phyloP scores from a whole-genome alignment of 92 coral and sea anemone genomes.

The Desmophyllum pertusum region DNA sequence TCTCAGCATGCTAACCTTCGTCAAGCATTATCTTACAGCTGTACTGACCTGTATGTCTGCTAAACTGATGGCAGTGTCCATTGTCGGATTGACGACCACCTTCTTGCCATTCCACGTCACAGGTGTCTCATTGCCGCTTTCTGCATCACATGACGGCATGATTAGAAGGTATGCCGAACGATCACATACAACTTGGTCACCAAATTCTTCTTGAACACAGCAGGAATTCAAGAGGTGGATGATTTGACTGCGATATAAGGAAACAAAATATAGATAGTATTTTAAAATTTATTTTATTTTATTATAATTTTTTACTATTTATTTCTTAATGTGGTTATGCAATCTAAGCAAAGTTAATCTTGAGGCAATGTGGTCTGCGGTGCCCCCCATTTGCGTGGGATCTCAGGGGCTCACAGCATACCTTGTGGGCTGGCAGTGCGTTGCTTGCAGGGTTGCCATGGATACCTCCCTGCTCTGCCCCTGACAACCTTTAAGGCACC shows the following conservation, averaged over 20 bases:
- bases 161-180: conserved; percentile 68
- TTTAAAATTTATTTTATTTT: background rate
- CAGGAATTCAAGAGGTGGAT: conserved; percentile 86
- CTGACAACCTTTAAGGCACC: too few relatives aligned
- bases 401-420: too few relatives aligned
- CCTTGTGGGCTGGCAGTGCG: too few relatives aligned
- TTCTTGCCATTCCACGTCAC: conserved; percentile 82
- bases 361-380: too few relatives aligned
- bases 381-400: too few relatives aligned
- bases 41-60: conserved; percentile 98
- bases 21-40: too few relatives aligned
- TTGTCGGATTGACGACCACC: conserved; percentile 72
- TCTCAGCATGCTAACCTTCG: too few relatives aligned
- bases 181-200: conserved; percentile 38
- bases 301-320: too few relatives aligned
- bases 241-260: conserved; percentile 60
- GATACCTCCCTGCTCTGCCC: too few relatives aligned
- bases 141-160: conserved; percentile 59
- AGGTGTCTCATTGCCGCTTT: conserved; percentile 60
- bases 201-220: conserved; percentile 81
- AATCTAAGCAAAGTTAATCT: too few relatives aligned
- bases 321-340: too few relatives aligned
- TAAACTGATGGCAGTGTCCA: conserved; percentile 86
- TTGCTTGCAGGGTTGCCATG: too few relatives aligned
- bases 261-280: background rate